Conservation (phyloP, 2,888 invertebrate species). For the Clistopyga incitator region DNA sequence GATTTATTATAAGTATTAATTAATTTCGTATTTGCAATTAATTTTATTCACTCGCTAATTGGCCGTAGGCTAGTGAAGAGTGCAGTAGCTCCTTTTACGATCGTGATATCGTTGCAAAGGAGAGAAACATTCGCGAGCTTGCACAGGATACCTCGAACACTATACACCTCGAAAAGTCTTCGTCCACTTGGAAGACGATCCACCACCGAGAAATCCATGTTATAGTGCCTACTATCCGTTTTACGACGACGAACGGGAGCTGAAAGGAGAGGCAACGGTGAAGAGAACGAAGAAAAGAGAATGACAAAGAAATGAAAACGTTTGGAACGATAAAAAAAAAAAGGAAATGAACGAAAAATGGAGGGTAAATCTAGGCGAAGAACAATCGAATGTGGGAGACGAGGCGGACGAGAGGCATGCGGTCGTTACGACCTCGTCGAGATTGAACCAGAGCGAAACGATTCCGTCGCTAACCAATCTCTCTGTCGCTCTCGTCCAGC, state of each 20-base stretch:
- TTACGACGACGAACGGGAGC: conserved; percentile 14
- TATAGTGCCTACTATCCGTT: not conserved
- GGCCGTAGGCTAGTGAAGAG: too few relatives aligned
- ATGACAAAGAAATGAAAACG: not conserved
- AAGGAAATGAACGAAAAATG: conserved; percentile 17
- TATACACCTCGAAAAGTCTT: not conserved
- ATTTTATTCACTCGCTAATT: too few relatives aligned
- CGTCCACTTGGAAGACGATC: not conserved
- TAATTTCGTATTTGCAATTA: not conserved
- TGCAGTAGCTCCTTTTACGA: not conserved
- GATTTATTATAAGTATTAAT: not conserved
- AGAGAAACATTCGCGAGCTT: not conserved
- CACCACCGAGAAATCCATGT: not conserved
- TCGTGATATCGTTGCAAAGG: not conserved
- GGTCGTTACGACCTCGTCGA: conserved; percentile 35
- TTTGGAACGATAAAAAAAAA: conserved; percentile 18
- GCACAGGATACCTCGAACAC: not conserved
- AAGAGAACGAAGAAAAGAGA: not conserved
- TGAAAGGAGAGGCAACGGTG: not conserved
- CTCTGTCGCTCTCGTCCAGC: not conserved
- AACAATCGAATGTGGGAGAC: conserved; percentile 29
- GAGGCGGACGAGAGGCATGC: not conserved
- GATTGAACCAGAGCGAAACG: conserved; percentile 29
- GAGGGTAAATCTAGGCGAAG: conserved; percentile 8
- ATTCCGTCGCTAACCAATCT: conserved; percentile 22